Base-by-base conservation (phyloP, 2,888 invertebrate genomes). In the Linnaemya vulpina region DNA sequence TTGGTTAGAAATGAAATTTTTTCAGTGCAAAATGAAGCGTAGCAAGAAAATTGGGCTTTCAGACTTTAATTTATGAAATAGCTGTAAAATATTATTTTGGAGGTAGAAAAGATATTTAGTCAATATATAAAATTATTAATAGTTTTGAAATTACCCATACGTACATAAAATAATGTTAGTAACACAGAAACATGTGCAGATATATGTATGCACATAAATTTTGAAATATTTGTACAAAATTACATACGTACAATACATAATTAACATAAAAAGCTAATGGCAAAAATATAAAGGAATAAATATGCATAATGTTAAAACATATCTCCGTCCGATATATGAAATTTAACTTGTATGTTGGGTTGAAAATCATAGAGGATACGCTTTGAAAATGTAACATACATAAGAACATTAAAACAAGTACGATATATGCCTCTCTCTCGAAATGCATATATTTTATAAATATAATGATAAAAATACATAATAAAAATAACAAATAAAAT, bases 1-100 rank as follows among this genome's bases (percentile, higher is more conserved):
- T 71, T 40, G 55, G 46, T 77, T 81, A 78, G n/a, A 81, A 77
- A 77, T 65, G 4, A 79, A 63, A 71, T 75, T 71, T 67, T 58
- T 81, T 30, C 15, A 76, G 81, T 81, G 76, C 84, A 81, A 81
- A 74, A 58, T 78, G 74, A 78, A 62, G 49, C 77, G 43, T 53
- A 13, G 73, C 55, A 67, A 4, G 46, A 62, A 60, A 70, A 63
- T 70, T 38, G 65, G 46, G 15, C 25, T 25, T 25, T 30, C 30
- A 3, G 30, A 30, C 5, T 30, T 49, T 30, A 11, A 13, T 65
- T 71, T 67, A 74, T 20, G 55, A 68, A 74, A 78, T 73, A 15
- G 46, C 73, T 73, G 60, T 22, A 60, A 73, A 60, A 60, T 49
- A 15, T 46, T 9, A 0, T 46, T 74, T 62, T 62, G 46, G 49